Percentiles rank a stretch among this genome's conserved stretches.
phyloP scores from a whole-genome alignment of 2,888 invertebrate species.

The Eupeodes luniger region DNA sequence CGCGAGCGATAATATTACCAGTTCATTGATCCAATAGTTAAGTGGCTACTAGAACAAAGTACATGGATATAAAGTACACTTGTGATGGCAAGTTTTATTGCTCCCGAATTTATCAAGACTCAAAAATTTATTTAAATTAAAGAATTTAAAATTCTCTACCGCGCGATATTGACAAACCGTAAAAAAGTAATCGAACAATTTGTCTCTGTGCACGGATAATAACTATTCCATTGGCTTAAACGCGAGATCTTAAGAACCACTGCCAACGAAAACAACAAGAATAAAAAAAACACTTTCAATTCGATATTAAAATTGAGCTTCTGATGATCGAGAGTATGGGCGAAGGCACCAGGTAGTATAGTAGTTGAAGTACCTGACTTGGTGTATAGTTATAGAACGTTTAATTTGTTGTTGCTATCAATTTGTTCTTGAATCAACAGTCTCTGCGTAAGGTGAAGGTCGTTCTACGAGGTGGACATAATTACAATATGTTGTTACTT shows the following conservation, averaged over 20 bases:
- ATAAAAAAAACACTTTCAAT: constrained; percentile 66
- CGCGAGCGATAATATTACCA: constrained; percentile 2
- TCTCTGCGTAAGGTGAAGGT: constrained; percentile 73
- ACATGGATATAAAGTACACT: constrained; percentile 4
- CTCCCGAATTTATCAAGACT: constrained; percentile 44
- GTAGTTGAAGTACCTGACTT: constrained; percentile 32
- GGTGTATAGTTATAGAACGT: constrained; percentile 29
- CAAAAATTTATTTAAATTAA: constrained; percentile 49
- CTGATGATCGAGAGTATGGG: constrained; percentile 22
- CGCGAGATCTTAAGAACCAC: constrained; percentile 61
- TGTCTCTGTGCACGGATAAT: constrained; percentile 47
- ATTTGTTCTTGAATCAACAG: constrained; percentile 55
- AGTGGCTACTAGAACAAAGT: constrained; percentile 24
- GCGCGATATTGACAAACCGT: constrained; percentile 37
- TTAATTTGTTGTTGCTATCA: constrained; percentile 35
- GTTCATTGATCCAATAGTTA: constrained; percentile 66
- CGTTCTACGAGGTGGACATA: constrained; percentile 68
- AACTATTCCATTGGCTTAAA: constrained; percentile 58
- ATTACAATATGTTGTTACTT: constrained; percentile 18
- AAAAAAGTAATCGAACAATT: constrained; percentile 49
- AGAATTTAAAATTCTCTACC: constrained; percentile 47
- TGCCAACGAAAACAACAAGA: constrained; percentile 4
- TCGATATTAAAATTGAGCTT: constrained; percentile 19
- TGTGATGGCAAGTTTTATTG: constrained; percentile 37
- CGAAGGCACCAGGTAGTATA: background rate